Conservation (phyloP, 2,113 vertebrate species). For the Anhinga anhinga region DNA sequence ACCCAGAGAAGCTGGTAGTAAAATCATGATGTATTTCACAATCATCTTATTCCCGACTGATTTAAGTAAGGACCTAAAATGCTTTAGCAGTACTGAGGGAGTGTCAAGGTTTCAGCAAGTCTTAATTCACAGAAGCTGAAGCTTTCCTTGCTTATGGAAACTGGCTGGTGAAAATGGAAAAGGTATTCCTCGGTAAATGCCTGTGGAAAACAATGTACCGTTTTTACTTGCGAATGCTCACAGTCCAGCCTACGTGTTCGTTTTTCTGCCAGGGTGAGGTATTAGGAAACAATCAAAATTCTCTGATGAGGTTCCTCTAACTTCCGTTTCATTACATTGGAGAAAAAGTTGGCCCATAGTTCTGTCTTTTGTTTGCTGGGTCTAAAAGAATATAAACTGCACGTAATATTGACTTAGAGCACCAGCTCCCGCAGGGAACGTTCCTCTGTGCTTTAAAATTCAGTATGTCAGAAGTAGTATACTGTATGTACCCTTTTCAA, state of each 20-base stretch:
- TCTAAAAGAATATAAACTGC: background rate
- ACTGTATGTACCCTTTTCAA: background rate
- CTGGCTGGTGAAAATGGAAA: background rate
- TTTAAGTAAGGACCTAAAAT: constrained; percentile 23
- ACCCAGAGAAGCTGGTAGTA: constrained; percentile 46
- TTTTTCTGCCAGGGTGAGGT: background rate
- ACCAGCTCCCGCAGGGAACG: background rate
- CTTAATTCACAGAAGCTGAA: background rate
- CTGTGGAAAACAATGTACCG: background rate
- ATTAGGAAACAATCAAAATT: background rate
- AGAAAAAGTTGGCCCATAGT: background rate
- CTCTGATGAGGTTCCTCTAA: background rate
- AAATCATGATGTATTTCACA: constrained; percentile 58
- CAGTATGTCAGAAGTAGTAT: background rate
- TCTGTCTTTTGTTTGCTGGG: background rate
- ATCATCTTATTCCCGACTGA: constrained; percentile 47
- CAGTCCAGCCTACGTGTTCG: background rate
- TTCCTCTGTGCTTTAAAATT: background rate
- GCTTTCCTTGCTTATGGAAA: background rate
- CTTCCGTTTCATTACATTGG: background rate
- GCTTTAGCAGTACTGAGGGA: background rate
- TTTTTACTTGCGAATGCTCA: background rate
- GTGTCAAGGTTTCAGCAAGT: constrained; percentile 18
- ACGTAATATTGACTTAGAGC: background rate
- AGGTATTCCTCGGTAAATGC: background rate